Conservation (phyloP, 2,797 vertebrate genomes). For the Rhabdophis nuchalis region DNA sequence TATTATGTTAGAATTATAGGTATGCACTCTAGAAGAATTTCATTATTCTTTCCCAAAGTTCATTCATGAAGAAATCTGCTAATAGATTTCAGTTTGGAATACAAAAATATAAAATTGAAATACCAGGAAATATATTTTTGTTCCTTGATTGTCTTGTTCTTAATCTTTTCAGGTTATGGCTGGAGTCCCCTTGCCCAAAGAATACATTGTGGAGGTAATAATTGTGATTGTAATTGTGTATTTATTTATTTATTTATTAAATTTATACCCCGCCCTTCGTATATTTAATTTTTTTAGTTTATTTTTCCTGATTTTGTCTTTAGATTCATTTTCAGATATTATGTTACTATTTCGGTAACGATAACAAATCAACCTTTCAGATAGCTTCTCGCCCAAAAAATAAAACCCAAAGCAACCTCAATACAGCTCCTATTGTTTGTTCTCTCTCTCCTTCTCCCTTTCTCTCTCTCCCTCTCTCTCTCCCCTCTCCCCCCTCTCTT, state of each 20-base stretch:
- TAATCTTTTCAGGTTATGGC: constrained; percentile 82
- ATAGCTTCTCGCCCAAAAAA: not conserved
- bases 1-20: not conserved
- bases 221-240: not conserved
- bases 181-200: constrained; percentile 88
- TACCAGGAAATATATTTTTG: not conserved
- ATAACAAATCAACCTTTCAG: not conserved
- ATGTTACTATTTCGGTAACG: not conserved
- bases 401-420: not conserved
- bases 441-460: too few species aligned
- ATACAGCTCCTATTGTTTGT: too few species aligned
- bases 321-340: not conserved
- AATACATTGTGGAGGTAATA: constrained; percentile 90
- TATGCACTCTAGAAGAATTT: not conserved
- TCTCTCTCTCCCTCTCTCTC: too few species aligned
- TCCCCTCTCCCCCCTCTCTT: not conserved
- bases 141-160: not conserved
- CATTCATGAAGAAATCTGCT: not conserved
- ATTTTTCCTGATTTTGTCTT: not conserved
- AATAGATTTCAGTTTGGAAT: not conserved
- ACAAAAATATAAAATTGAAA: not conserved
- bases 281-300: not conserved
- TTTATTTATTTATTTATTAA: too few species aligned
- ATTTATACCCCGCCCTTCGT: too few species aligned
- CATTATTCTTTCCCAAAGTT: not conserved